Evolutionary conservation across 2,888 invertebrate species (phyloP), one percentile per base, ranked within the genome.

Genomic region (Drosophila seclusa): DNA sequence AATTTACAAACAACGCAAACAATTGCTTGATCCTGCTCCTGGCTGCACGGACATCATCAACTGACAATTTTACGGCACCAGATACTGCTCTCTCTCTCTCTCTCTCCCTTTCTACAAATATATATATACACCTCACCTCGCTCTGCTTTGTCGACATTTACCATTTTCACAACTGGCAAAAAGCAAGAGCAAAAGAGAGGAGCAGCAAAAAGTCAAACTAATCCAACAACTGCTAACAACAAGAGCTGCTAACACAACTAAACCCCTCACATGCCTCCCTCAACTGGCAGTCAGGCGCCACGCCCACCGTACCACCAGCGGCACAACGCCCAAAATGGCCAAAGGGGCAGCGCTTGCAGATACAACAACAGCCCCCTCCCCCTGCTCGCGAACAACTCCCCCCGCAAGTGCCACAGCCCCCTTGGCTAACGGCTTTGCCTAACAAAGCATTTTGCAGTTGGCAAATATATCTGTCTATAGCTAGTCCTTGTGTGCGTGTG

Each of bases 181-280:
- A 71, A 67, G 68, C 78, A 63, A 63, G 57, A 62, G 65, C 58
- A 40, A 50, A 64, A 21, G 52, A 38, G 21, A 49, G 65, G 38
- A 76, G 72, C 64, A 80, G 71, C 78, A 81, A 84, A 78, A 80
- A 88, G 88, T 86, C 87, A 90, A 87, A 90, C 87, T 88, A 87
- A 87, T 87, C 90, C 85, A 87, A 84, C 89, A 87, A 87, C 86
- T 85, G 79, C 86, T 77, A 85, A 87, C 86, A 90, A 83, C 85
- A 79, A 82, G 76, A 75, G 63, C 73, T 58, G 54, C 57, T 50
- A 34, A 45, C 64, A 50, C 45, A 40, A n/a, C 16, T 18, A 29
- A 11, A 16, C 55, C 34, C 31, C 21, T 16, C 4, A 13, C 21
- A 45, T 21, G 21, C 6, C 31, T 32, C 7, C n/a, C 13, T 10